phyloP scores from a whole-genome alignment of 2,113 vertebrate species.

The Paedocypris sp. region DNA sequence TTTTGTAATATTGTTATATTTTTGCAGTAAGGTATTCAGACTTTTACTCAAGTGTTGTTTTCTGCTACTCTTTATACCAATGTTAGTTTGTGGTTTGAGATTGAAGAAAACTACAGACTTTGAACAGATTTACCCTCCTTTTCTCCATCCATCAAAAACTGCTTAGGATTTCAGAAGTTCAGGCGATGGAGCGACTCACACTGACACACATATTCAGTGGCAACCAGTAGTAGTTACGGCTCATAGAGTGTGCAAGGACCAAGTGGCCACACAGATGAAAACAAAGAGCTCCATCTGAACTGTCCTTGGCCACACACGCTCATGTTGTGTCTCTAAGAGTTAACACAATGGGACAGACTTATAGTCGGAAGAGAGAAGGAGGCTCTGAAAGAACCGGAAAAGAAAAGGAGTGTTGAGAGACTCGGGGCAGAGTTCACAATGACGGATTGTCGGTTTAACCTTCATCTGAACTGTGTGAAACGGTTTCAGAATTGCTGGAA shows the following conservation, averaged over 20 bases:
- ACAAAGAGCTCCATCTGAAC: constrained; percentile 16
- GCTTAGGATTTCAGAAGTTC: constrained; percentile 9
- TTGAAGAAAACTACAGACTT: constrained; percentile 3
- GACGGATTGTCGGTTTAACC: constrained; percentile 11
- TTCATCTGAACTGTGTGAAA: constrained; percentile 9
- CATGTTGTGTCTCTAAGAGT: constrained; percentile 9
- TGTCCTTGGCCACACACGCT: constrained; percentile 11
- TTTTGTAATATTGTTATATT: too few species aligned
- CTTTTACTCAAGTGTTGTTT: not conserved
- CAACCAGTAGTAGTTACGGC: constrained; percentile 11
- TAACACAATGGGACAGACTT: constrained; percentile 18
- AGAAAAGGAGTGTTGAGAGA: constrained; percentile 3
- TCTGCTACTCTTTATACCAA: not conserved
- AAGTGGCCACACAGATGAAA: constrained; percentile 26
- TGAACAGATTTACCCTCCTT: not conserved
- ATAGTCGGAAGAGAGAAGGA: not conserved
- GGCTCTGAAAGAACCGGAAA: not conserved
- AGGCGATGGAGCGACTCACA: not conserved
- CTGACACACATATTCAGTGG: constrained; percentile 16
- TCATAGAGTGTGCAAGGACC: constrained; percentile 29
- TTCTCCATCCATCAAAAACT: not conserved
- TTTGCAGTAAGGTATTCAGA: too few species aligned
- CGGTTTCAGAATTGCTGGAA: not conserved
- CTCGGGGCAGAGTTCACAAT: constrained; percentile 9
- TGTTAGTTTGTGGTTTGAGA: constrained; percentile 14